Percentiles rank a stretch among this genome's conserved stretches.
These are phyloP conservation scores for Stegana nigrithorax DNA, from an alignment of 2,888 invertebrate genomes.

Conservation along the genomic window DNA sequence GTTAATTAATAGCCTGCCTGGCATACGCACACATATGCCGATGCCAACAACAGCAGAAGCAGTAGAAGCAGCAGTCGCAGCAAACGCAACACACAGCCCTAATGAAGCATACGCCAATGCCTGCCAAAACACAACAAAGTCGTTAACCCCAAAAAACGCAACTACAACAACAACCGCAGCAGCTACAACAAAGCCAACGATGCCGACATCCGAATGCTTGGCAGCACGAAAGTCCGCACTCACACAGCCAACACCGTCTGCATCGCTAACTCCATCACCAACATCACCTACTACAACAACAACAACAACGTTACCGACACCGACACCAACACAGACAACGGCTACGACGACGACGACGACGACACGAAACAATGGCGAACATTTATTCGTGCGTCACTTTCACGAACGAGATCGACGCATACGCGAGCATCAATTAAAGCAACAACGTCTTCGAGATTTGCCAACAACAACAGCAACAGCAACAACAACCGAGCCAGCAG, in stretches of 20 bases:
- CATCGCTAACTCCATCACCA: constrained; percentile 33
- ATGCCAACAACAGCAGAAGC: constrained; percentile 8
- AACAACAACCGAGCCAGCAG: constrained; percentile 25
- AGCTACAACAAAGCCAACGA: constrained; percentile 30
- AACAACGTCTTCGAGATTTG: constrained; percentile 55
- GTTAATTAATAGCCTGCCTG: constrained; percentile 47
- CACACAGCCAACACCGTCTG: constrained; percentile 17
- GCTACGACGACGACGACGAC: constrained; percentile 25
- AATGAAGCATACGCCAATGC: too few species aligned
- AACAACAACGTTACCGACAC: constrained; percentile 19
- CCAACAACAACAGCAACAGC: constrained; percentile 10
- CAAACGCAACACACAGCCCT: too few species aligned
- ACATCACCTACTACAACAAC: constrained; percentile 30
- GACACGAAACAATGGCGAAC: constrained; percentile 48
- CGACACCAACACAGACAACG: constrained; percentile 24
- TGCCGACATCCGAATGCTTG: neutral
- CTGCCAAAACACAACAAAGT: constrained; percentile 52
- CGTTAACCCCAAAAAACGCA: constrained; percentile 57
- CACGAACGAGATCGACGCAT: constrained; percentile 69
- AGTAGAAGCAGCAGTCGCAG: constrained; percentile 13
- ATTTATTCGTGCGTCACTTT: constrained; percentile 66
- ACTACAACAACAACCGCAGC: constrained; percentile 31
- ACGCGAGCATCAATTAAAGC: constrained; percentile 67
- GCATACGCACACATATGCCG: constrained; percentile 15
- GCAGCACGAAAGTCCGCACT: neutral